phyloP scores from a whole-genome alignment of 2,797 vertebrate species.

The Hydrolagus colliei region DNA sequence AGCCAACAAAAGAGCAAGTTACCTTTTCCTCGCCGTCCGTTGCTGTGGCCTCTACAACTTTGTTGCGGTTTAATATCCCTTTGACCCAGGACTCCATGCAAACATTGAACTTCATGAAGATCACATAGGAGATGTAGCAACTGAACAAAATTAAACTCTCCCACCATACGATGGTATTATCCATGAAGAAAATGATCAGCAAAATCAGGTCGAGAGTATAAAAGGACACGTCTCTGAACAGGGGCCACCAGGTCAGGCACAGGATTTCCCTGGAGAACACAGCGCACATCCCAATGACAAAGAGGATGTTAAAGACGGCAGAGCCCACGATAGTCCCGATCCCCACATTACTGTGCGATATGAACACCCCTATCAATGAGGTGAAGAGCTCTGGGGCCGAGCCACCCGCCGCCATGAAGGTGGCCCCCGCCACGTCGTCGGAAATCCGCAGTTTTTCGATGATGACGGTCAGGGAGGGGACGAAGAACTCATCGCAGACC shows the following conservation, averaged over 20 bases:
- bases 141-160: constrained; percentile 78
- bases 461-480: constrained; percentile 93
- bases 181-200: constrained; percentile 95
- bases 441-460: constrained; percentile 89
- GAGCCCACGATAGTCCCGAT: constrained; percentile 97
- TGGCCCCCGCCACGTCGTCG: constrained; percentile 93
- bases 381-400: constrained; percentile 97
- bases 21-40: constrained; percentile 81
- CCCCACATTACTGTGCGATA: constrained; percentile 95
- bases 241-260: constrained; percentile 96
- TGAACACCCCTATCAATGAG: constrained; percentile 93
- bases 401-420: constrained; percentile 96
- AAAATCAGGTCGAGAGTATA: constrained; percentile 92
- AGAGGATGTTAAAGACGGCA: constrained; percentile 96
- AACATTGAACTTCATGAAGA: constrained; percentile 96
- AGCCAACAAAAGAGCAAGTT: constrained; percentile 48
- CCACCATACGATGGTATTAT: constrained; percentile 86
- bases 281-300: constrained; percentile 98
- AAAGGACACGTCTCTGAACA: constrained; percentile 94
- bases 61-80: constrained; percentile 75
- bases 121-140: constrained; percentile 76
- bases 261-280: constrained; percentile 96
- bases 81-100: constrained; percentile 77
- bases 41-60: constrained; percentile 80
- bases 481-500: constrained; percentile 96